Conservation (phyloP, 2,888 invertebrate species). For the Drosophila hawaiiensis region DNA sequence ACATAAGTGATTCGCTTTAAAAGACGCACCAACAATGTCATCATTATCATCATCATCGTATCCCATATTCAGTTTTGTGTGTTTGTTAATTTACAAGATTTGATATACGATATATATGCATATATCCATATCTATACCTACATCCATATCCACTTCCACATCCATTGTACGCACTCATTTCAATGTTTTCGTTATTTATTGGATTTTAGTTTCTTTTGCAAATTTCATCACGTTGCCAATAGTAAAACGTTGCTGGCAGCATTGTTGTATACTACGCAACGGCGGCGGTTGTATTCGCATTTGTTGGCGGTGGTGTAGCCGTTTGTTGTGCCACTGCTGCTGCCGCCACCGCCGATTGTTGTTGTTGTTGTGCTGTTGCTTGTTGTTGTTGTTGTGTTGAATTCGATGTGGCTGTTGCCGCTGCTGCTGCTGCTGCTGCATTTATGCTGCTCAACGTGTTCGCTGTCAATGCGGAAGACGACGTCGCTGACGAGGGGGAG, state of each 20-base stretch:
- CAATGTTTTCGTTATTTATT: constrained; percentile 18
- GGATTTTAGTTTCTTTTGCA: constrained; percentile 38
- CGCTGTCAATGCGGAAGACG: constrained; percentile 33
- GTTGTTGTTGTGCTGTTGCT: constrained; percentile 25
- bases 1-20: constrained; percentile 34
- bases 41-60: constrained; percentile 7
- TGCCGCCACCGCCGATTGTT: constrained; percentile 54
- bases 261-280: constrained; percentile 85
- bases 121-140: background rate
- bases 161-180: constrained; percentile 8
- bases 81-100: constrained; percentile 62
- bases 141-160: background rate
- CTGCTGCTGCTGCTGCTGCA: constrained; percentile 44
- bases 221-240: constrained; percentile 63
- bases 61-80: constrained; percentile 35
- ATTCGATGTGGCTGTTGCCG: constrained; percentile 38
- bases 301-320: constrained; percentile 74
- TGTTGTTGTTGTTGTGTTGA: constrained; percentile 41
- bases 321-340: constrained; percentile 62
- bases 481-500: constrained; percentile 5
- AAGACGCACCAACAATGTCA: constrained; percentile 25
- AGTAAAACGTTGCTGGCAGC: constrained; percentile 74
- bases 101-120: constrained; percentile 28
- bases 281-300: constrained; percentile 83
- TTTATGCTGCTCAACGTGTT: constrained; percentile 46